Evolutionary conservation across 2,113 vertebrate species (phyloP), one percentile per base, ranked within the genome.

Genomic region (Periophthalmus modestus): DNA sequence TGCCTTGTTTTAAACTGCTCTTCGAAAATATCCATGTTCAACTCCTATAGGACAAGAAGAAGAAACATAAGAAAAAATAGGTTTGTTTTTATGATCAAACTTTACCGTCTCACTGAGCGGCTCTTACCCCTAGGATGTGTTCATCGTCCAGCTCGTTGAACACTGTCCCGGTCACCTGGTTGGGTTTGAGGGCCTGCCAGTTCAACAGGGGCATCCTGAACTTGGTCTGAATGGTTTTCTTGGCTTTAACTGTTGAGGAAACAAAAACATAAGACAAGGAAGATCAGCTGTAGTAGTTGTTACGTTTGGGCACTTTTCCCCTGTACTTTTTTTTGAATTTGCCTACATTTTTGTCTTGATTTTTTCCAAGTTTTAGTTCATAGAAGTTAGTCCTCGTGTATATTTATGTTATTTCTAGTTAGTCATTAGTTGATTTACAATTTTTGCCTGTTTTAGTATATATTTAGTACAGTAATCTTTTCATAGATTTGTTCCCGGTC

Each of bases 21-120:
- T 86, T 96, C 97, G 70, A 99, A 99, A 18, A 94, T 89, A 19
- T 92, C 96, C 98, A 99, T 98, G 88, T 99, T 97, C 71, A 99
- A 85, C 82, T 97, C 97, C 98, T 99, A 85, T 0, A 4, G 70
- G 0, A 47, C 50, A 67, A 50, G 24, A 59, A 50, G 24, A 59
- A 6, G 57, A 5, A 58, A 0, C 68, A 12, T 1, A 43, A n/a
- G 9, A 61, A 5, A 46, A 4, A 39, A 52, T 16, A 4, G 57
- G 19, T 73, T 55, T 3, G 23, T 66, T 18, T 74, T 1, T 24
- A 46, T 6, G 9, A 1, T 16, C 7, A 63, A 18, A 4, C 1
- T 61, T 61, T 61, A 12, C 7, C 5, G 13, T 61, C 12, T 23
- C 4, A 15, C 0, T 70, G 5, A 46, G 5, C 6, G 23, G 0